Evolutionary conservation across 1,140 invertebrate species (phyloP).

Genomic region (Aphaenogaster ashmeadi): DNA sequence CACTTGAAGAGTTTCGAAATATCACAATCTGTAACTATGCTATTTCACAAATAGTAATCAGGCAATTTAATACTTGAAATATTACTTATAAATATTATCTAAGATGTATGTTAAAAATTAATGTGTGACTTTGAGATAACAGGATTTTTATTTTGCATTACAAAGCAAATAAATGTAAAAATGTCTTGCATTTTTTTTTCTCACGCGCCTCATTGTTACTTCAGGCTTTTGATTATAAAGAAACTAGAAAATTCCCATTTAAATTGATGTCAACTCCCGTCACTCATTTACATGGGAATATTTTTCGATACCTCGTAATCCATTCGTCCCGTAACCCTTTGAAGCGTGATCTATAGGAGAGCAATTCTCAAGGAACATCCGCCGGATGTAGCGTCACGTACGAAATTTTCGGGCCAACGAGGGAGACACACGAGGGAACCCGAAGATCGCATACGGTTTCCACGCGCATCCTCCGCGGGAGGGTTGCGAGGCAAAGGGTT

Average conservation of each 20-base stretch:
- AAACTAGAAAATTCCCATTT: constrained; percentile 20
- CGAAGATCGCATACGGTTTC: constrained; percentile 50
- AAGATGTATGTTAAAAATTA: background rate
- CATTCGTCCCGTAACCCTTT: constrained; percentile 42
- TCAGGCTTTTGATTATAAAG: background rate
- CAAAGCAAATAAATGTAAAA: constrained; percentile 8
- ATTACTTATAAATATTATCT: background rate
- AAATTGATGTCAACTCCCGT: background rate
- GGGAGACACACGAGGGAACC: background rate
- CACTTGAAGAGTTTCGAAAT: background rate
- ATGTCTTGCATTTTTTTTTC: background rate
- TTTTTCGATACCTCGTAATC: constrained; percentile 32
- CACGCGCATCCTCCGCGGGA: constrained; percentile 37
- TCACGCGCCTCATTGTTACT: background rate
- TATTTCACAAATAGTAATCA: background rate
- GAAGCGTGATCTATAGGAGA: constrained; percentile 38
- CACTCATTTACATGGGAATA: constrained; percentile 57
- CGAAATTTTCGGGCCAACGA: constrained; percentile 40
- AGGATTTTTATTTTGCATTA: background rate
- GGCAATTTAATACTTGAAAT: background rate
- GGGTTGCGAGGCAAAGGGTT: constrained; percentile 66
- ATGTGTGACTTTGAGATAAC: background rate
- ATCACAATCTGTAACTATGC: background rate
- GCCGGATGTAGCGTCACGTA: constrained; percentile 52
- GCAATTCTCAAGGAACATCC: constrained; percentile 48